Conservation (phyloP, 2,888 invertebrate genomes). For the Leptothorax acervorum region DNA sequence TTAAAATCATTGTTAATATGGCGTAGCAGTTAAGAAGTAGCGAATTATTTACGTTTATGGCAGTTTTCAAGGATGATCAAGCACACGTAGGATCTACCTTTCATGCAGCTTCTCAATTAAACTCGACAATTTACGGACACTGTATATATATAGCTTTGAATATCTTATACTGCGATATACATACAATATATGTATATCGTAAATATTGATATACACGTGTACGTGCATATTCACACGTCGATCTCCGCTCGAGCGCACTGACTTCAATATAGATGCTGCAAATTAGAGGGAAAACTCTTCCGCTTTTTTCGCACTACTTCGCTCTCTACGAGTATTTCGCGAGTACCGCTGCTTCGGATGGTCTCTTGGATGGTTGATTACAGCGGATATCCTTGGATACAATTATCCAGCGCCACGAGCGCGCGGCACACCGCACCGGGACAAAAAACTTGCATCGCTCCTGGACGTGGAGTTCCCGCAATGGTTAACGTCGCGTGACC, state of each 20-base stretch:
- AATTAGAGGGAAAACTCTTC: conserved; percentile 17
- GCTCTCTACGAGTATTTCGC: background rate
- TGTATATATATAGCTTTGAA: background rate
- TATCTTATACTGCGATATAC: background rate
- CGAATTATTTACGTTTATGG: background rate
- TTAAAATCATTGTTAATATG: background rate
- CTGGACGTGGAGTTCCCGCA: conserved; percentile 73
- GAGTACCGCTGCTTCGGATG: background rate
- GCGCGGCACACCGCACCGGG: conserved; percentile 32
- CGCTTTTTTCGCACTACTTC: conserved; percentile 18
- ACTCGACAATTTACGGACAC: background rate
- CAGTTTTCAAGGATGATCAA: background rate
- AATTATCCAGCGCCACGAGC: conserved; percentile 77
- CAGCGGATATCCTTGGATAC: conserved; percentile 67
- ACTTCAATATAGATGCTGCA: conserved; percentile 2
- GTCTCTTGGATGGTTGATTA: conserved; percentile 51
- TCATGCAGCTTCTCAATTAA: background rate
- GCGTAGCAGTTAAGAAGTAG: background rate
- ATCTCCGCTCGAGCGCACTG: background rate
- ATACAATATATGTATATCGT: background rate
- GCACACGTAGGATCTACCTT: background rate
- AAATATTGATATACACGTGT: background rate
- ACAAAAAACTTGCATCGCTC: conserved; percentile 75
- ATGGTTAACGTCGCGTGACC: conserved; percentile 81
- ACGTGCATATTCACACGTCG: background rate